phyloP scores from a whole-genome alignment of 2,797 vertebrate genomes.

The Liasis olivaceus region DNA sequence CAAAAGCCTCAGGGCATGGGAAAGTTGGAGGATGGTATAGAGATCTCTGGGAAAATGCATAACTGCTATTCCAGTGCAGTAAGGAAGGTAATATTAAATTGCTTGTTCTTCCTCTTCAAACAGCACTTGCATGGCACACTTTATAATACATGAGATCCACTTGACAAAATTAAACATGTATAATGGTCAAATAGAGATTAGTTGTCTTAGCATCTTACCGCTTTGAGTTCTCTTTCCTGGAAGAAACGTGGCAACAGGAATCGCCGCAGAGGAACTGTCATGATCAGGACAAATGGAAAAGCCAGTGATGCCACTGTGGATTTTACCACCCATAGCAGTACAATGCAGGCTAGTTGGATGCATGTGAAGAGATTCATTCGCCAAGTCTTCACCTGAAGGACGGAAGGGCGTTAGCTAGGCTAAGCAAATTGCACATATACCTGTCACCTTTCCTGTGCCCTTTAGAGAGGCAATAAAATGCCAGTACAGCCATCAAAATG shows the following conservation, averaged over 20 bases:
- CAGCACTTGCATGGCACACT: not conserved
- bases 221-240: conserved; percentile 94
- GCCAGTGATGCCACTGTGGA: conserved; percentile 92
- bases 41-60: not conserved
- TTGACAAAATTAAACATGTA: not conserved
- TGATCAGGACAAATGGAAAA: conserved; percentile 96
- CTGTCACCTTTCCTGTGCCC: too few relatives aligned
- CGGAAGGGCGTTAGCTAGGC: not conserved
- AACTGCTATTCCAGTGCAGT: not conserved
- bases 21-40: not conserved
- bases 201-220: conserved; percentile 75
- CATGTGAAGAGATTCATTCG: conserved; percentile 98
- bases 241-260: conserved; percentile 91
- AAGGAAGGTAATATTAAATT: not conserved
- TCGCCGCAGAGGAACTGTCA: conserved; percentile 94
- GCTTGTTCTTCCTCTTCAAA: not conserved
- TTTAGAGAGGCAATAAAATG: too few relatives aligned
- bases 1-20: not conserved
- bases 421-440: too few relatives aligned
- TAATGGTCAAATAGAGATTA: not conserved
- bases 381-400: conserved; percentile 93
- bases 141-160: not conserved
- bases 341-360: conserved; percentile 92
- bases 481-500: too few relatives aligned
- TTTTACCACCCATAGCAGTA: conserved; percentile 95